Evolutionary conservation across 2,888 invertebrate species (phyloP).

Genomic region (Microplitis manilae): DNA sequence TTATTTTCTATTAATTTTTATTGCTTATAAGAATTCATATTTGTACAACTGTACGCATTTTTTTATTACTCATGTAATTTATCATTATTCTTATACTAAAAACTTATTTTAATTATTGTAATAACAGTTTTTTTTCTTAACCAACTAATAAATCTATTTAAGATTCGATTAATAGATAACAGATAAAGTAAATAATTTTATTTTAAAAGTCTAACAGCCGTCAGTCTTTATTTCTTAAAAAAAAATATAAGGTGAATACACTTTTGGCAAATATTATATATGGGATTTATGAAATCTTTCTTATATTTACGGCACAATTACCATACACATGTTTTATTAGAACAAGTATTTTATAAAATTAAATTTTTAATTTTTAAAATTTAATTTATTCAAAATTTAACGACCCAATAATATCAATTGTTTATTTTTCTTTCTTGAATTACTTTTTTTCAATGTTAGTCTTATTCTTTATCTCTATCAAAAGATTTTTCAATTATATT

Average conservation of each 20-base stretch:
- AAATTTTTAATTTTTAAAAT: too few species aligned
- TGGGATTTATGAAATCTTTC: neutral
- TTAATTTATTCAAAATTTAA: too few species aligned
- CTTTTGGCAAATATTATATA: neutral
- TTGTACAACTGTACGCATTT: neutral
- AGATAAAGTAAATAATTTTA: neutral
- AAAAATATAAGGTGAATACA: neutral
- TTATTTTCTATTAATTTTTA: constrained; percentile 6
- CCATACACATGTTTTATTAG: neutral
- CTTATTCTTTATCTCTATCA: too few species aligned
- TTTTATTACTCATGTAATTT: neutral
- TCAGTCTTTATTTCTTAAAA: neutral
- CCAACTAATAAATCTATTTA: neutral
- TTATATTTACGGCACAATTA: neutral
- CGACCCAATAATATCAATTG: too few species aligned
- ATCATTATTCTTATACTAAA: neutral
- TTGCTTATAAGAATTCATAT: neutral
- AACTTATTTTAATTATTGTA: neutral
- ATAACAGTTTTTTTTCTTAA: neutral
- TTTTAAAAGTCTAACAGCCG: neutral
- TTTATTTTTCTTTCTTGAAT: too few species aligned
- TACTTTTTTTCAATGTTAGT: too few species aligned
- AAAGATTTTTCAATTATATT: too few species aligned
- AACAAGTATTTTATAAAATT: too few species aligned
- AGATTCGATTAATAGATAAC: neutral